Evolutionary conservation across 2,888 invertebrate genomes (phyloP).

Genomic region (Cheilosia pagana): DNA sequence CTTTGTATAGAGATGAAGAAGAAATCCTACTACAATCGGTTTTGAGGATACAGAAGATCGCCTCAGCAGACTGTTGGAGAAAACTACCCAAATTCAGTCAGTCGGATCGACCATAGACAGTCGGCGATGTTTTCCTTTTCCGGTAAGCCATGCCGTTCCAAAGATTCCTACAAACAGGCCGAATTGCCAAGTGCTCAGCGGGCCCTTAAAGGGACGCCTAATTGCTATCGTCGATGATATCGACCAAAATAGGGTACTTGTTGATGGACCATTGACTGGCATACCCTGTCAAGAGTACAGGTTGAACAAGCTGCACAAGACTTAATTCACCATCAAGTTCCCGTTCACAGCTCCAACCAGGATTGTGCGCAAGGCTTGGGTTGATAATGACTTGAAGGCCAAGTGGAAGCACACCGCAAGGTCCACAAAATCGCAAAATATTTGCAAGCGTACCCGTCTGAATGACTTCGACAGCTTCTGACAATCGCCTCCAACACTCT

Average conservation of each 20-base stretch:
- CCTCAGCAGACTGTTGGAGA: too few species aligned
- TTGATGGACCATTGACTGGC: conserved; percentile 95
- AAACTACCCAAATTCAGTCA: too few species aligned
- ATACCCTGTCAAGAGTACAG: conserved; percentile 92
- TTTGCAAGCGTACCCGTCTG: conserved; percentile 92
- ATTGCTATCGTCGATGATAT: conserved; percentile 98
- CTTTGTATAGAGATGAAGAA: too few species aligned
- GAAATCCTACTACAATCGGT: too few species aligned
- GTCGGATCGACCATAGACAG: too few species aligned
- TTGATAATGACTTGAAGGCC: conserved; percentile 91
- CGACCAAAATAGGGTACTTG: conserved; percentile 97
- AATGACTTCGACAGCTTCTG: conserved; percentile 95
- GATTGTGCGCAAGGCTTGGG: conserved; percentile 96
- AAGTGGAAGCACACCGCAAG: conserved; percentile 96
- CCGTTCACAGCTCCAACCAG: conserved; percentile 94
- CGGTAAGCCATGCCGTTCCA: too few species aligned
- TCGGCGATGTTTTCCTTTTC: too few species aligned
- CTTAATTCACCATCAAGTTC: conserved; percentile 94
- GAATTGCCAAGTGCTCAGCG: conserved; percentile 97
- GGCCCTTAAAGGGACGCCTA: conserved; percentile 95
- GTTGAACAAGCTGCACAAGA: conserved; percentile 95
- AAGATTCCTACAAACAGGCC: conserved; percentile 98
- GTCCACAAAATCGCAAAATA: conserved; percentile 94
- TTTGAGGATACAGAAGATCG: too few species aligned
- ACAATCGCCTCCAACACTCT: conserved; percentile 90